Base-by-base conservation (phyloP, 64 coral and sea anemone species). In the Cladopsammia gracilis region DNA sequence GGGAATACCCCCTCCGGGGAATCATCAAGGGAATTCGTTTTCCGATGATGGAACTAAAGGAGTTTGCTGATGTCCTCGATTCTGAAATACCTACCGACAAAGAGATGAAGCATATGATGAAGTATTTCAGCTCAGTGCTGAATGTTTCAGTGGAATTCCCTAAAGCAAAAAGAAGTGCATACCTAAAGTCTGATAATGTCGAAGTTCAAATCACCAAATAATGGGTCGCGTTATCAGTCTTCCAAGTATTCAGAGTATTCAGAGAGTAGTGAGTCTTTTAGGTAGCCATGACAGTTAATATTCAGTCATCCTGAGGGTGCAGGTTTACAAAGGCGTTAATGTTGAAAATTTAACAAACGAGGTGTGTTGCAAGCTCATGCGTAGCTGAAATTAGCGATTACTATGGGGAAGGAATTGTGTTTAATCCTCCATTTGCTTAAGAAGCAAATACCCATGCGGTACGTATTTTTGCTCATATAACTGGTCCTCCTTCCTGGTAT, bases 351-450 rank as follows among this genome's bases (percentile, higher is more conserved):
- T n/a, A n/a, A n/a, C n/a, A n/a, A n/a, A n/a, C n/a, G n/a, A 22
- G 44, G 62, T 26, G 86, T 52, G 16, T 87, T 59, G 34, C 76
- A n/a, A 11, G 23, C 87, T 60, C 69, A 71, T 82, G 73, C 14
- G 26, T 18, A 76, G 62, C n/a, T 54, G 48, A 82, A 18, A 87
- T 10, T n/a, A 25, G 70, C 14, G 54, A 14, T 15, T 93, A 79
- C 64, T 51, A 87, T 78, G 91, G 83, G 9, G 85, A 86, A 20
- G 81, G 85, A 19, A 58, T 86, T 52, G 64, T 61, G 53, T 85
- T 92, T 86, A 67, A 87, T 26, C 16, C 46, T 14, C 73, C 73
- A 23, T 4, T 93, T 10, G 70, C 16, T 46, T 45, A 86, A 16
- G 22, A 83, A 10, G 52, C 78, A 44, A 51, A 86, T 25, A 44